Evolutionary conservation across 2,888 invertebrate species (phyloP), one percentile per base, ranked within the genome.

Genomic region (Clanis bilineata): DNA sequence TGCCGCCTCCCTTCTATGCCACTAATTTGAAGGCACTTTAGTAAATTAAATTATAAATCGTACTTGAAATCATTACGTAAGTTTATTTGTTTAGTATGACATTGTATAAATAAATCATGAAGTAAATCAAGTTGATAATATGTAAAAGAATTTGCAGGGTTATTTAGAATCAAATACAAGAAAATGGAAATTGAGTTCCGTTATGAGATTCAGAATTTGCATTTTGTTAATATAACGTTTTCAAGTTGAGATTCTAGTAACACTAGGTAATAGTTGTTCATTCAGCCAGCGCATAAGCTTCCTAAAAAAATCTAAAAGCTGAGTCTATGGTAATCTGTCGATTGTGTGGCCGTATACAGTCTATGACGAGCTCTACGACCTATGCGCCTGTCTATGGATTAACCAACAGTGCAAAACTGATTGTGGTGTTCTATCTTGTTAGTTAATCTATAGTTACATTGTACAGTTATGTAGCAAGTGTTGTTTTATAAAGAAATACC

Each of bases 271-370:
- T 56, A 22, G 36, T 56, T 21, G 36, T 56, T 21, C 23, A 47
- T 39, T 0, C 38, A 58, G 36, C n/a, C 45, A 58, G 59, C 18
- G 9, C 36, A 23, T 38, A 68, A 83, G 88, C 87, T 77, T 75
- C 79, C 85, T 86, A 87, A 83, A 74, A 55, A 74, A 76, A 70
- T 79, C 89, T 89, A 89, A 81, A 87, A 88, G 86, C 86, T 76
- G 80, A 73, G 80, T 82, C 82, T 86, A 85, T 85, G 80, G 82
- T 73, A 70, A 47, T 47, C 56, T 57, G 63, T 59, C 61, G 63
- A 67, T 60, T 58, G 57, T 59, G 43, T 28, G 28, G 45, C 69
- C 65, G 69, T 66, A 66, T 63, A 58, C 62, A 60, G 62, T 71
- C 69, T 71, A 69, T 69, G 70, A 68, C 64, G 62, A 68, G 64